A percentile compares a stretch with the other conserved stretches of the same genome.
These are phyloP conservation scores for Zosterops lateralis DNA, from an alignment of 2,113 vertebrate genomes.

Conservation along the genomic window DNA sequence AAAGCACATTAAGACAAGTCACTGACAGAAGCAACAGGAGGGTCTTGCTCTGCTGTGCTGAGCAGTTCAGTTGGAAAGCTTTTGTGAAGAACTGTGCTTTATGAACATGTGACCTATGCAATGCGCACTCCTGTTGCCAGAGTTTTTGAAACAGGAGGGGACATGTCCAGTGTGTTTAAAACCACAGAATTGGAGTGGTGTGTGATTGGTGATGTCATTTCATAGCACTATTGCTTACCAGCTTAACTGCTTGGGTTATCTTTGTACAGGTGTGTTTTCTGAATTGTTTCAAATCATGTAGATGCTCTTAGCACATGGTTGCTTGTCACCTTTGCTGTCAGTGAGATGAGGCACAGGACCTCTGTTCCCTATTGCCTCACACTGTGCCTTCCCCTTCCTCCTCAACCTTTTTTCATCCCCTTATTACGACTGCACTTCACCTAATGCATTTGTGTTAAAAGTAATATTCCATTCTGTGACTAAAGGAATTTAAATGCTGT, in stretches of 20 bases:
- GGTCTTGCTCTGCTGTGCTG: background rate
- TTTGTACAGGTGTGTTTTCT: background rate
- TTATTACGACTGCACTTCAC: background rate
- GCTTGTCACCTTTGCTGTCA: background rate
- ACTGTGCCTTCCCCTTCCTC: background rate
- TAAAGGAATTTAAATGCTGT: background rate
- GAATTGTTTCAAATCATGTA: background rate
- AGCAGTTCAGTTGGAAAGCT: background rate
- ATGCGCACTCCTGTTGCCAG: background rate
- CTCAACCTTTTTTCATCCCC: background rate
- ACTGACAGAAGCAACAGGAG: background rate
- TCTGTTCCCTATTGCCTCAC: background rate
- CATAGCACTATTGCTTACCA: background rate
- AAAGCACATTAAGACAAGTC: background rate
- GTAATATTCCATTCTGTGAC: background rate
- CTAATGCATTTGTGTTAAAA: background rate
- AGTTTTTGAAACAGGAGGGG: background rate
- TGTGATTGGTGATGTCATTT: background rate
- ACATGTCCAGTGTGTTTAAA: background rate
- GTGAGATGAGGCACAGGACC: background rate
- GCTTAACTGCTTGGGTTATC: background rate
- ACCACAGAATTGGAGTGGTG: background rate
- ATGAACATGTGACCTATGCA: background rate
- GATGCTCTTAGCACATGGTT: background rate
- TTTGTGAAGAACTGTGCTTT: rapidly evolving